These are phyloP conservation scores for Rapana venosa DNA, from an alignment of 2,888 invertebrate species.

Conservation along the genomic window DNA sequence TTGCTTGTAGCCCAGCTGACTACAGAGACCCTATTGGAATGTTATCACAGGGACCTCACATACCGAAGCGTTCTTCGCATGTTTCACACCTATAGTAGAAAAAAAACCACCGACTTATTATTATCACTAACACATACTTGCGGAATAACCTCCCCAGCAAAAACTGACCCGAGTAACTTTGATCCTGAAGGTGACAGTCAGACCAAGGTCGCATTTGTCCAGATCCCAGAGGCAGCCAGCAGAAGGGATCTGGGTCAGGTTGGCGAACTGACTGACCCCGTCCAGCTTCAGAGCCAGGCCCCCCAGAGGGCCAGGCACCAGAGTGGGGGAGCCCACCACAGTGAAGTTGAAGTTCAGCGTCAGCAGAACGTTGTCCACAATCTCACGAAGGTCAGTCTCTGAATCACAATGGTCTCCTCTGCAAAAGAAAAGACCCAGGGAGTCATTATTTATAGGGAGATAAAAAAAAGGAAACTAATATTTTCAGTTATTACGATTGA, in stretches of 20 bases:
- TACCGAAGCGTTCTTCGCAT: no score
- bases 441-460: not conserved
- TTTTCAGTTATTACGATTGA: no score
- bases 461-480: not conserved
- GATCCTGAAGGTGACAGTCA: conserved; percentile 57
- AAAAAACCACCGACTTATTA: no score
- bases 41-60: no score
- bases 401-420: conserved; percentile 56
- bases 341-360: conserved; percentile 55
- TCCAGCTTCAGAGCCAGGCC: conserved; percentile 60
- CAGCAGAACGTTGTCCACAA: conserved; percentile 50
- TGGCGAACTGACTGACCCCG: conserved; percentile 61
- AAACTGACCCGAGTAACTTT: conserved; percentile 48
- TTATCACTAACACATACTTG: no score
- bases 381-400: conserved; percentile 57
- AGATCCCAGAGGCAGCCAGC: conserved; percentile 53
- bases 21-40: no score
- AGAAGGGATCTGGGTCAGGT: conserved; percentile 57
- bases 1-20: no score
- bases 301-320: conserved; percentile 62
- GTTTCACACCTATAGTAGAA: no score
- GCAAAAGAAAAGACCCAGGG: conserved; percentile 29
- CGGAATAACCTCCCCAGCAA: not conserved
- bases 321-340: conserved; percentile 54
- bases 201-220: conserved; percentile 55